Base-by-base conservation (phyloP, 2,797 vertebrate genomes). In the Ammospiza maritima region DNA sequence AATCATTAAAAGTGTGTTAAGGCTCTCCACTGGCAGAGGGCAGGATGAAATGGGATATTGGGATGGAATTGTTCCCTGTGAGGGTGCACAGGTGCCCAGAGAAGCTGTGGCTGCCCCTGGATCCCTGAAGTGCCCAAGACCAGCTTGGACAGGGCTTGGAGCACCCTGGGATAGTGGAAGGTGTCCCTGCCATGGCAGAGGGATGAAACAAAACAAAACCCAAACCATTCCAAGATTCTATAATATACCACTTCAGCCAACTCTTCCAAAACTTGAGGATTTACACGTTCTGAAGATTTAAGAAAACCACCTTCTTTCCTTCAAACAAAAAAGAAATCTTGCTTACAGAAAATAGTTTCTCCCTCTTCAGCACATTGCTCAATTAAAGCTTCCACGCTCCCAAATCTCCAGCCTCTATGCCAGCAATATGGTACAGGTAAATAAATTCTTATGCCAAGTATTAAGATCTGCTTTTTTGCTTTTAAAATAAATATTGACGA, bases 391-490 rank as follows among this genome's bases (percentile, higher is more conserved):
- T 64, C 56, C 16, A 16, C 4, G 36, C 45, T 73, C 60, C 69
- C 34, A 64, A 64, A 77, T 30, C 76, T 67, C 75, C 47, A 54
- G 75, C 58, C 44, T 85, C 70, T 30, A 9, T 9, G 25, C 34
- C 89, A 88, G 53, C 57, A 91, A 74, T n/a, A 60, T 71, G 80
- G 34, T 38, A 83, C 75, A 95, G 85, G 91, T 92, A 82, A 94
- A 94, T 64, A 76, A 87, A 94, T 15, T 57, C 64, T 79, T 53
- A 48, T 21, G 60, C 67, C 69, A 82, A 79, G 64, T 48, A 77
- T 76, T 48, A 51, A 85, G 85, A 58, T 38, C 54, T 10, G 22
- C 19, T 78, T 32, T 73, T 89, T 65, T 79, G 40, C 57, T 73
- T 10, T 76, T 89, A 71, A 83, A 93, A 77, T 38, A 92, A 94